Evolutionary conservation across 1,140 invertebrate species (phyloP).

Genomic region (Geopemphigus sp.): DNA sequence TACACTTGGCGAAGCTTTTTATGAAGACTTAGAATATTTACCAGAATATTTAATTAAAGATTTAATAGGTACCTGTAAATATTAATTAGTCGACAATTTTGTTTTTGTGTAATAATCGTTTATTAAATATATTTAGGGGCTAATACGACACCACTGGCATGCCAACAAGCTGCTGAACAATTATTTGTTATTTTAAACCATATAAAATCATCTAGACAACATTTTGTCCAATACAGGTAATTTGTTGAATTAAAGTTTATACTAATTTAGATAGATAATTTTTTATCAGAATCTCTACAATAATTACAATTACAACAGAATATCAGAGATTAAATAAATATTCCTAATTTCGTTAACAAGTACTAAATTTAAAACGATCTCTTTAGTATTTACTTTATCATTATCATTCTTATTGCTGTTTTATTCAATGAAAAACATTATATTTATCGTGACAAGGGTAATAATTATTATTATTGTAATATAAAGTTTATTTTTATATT

Average conservation of each 20-base stretch:
- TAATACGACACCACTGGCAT: neutral
- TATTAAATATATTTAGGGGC: neutral
- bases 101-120: neutral
- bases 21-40: conserved; percentile 23
- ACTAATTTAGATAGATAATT: too few relatives aligned
- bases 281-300: too few relatives aligned
- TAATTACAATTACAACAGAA: too few relatives aligned
- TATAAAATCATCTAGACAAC: conserved; percentile 18
- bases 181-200: conserved; percentile 35
- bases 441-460: too few relatives aligned
- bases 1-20: conserved; percentile 25
- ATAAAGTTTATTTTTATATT: too few relatives aligned
- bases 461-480: too few relatives aligned
- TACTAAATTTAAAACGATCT: too few relatives aligned
- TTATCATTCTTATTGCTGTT: too few relatives aligned
- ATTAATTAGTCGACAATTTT: neutral
- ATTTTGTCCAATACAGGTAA: conserved; percentile 35
- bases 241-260: neutral
- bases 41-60: conserved; percentile 35
- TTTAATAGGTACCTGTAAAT: conserved; percentile 20
- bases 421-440: too few relatives aligned
- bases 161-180: conserved; percentile 40
- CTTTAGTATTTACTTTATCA: too few relatives aligned
- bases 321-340: too few relatives aligned
- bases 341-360: too few relatives aligned